Conservation (phyloP, 2,797 vertebrate species). For the Enteromius paludinosus region DNA sequence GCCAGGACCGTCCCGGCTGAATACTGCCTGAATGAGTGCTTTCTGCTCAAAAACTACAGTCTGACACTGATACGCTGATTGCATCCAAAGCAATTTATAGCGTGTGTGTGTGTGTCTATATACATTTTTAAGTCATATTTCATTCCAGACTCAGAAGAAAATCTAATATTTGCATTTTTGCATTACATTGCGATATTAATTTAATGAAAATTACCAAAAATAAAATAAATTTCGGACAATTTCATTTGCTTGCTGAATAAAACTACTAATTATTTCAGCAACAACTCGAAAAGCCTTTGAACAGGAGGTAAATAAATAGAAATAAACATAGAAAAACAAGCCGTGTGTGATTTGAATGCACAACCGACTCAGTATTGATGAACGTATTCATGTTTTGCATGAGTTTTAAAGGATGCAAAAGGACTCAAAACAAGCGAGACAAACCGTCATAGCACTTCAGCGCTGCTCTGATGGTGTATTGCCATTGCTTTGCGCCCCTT, state of each 20-base stretch:
- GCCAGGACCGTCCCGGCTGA: background rate
- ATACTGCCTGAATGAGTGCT: background rate
- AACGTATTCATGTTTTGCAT: background rate
- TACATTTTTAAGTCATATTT: background rate
- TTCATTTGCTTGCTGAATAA: background rate
- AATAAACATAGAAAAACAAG: background rate
- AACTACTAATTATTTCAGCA: background rate
- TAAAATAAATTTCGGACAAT: too few species aligned
- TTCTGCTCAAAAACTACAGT: background rate
- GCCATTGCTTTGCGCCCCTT: background rate
- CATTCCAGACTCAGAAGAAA: background rate
- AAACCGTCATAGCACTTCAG: background rate
- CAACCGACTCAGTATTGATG: background rate
- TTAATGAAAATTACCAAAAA: background rate
- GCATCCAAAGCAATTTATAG: background rate
- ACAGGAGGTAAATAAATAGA: background rate
- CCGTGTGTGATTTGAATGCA: background rate
- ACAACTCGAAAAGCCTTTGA: background rate
- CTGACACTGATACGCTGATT: background rate
- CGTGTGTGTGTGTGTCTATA: too few species aligned
- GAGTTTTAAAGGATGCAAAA: background rate
- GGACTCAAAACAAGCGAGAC: conserved; percentile 3
- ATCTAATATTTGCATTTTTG: background rate
- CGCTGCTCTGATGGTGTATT: background rate
- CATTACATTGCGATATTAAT: background rate